phyloP scores from a whole-genome alignment of 1,140 invertebrate genomes.

The Drosophila saltans region DNA sequence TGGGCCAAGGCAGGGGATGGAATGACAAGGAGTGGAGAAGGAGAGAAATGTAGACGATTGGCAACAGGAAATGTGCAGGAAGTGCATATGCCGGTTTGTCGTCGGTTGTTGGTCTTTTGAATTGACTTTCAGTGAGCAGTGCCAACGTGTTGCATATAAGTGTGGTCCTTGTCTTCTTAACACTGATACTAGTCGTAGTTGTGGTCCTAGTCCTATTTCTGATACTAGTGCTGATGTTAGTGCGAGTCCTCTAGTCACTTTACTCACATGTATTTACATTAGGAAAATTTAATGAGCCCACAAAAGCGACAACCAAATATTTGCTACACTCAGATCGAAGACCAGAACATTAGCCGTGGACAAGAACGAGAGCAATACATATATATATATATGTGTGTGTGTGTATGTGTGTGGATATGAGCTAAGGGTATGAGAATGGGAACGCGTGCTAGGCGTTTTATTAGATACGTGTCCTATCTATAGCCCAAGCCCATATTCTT shows the following conservation, averaged over 20 bases:
- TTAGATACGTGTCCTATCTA: slow-evolving; percentile 78
- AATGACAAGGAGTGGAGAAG: background rate
- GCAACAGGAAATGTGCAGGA: slow-evolving; percentile 69
- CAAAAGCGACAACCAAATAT: slow-evolving; percentile 66
- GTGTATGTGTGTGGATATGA: background rate
- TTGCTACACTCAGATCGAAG: slow-evolving; percentile 59
- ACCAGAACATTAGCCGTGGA: slow-evolving; percentile 32
- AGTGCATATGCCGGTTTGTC: slow-evolving; percentile 68
- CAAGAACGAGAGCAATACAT: background rate
- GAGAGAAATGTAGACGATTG: slow-evolving; percentile 25
- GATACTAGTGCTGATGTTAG: background rate
- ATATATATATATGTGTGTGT: background rate
- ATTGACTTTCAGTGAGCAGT: slow-evolving; percentile 14
- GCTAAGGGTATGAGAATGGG: background rate
- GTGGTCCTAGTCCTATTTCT: background rate
- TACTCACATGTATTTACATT: slow-evolving; percentile 63
- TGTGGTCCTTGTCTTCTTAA: background rate
- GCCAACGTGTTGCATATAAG: slow-evolving; percentile 69
- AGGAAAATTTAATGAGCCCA: slow-evolving; percentile 78
- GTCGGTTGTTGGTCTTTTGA: slow-evolving; percentile 26
- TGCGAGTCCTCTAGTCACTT: slow-evolving; percentile 7
- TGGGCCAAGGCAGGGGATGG: too few species aligned
- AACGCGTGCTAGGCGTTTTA: slow-evolving; percentile 69
- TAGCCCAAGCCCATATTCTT: slow-evolving; percentile 29
- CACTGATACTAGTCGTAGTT: background rate